Conservation (phyloP, 2,797 vertebrate genomes). For the Crax fasciolata region DNA sequence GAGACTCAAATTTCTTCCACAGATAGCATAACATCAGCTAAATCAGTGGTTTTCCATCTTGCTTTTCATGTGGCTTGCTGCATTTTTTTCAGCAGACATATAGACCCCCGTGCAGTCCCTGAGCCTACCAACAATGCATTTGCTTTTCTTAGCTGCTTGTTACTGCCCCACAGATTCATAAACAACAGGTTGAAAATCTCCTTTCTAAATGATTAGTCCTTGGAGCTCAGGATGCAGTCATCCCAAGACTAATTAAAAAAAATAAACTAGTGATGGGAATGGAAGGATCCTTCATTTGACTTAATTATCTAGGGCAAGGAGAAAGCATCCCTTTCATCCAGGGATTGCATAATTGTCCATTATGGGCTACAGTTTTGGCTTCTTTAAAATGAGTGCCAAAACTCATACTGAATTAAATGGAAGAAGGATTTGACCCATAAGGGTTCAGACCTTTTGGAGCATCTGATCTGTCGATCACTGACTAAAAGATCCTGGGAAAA, state of each 20-base stretch:
- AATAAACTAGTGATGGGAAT: slow-evolving; percentile 33
- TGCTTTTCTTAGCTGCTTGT: background rate
- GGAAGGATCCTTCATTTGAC: slow-evolving; percentile 51
- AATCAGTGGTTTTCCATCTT: background rate
- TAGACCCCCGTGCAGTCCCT: background rate
- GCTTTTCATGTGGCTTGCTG: background rate
- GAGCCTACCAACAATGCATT: background rate
- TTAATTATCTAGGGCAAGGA: slow-evolving; percentile 64
- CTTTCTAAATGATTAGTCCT: slow-evolving; percentile 6
- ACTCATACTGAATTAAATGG: background rate
- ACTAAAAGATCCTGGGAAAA: background rate
- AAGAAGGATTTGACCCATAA: slow-evolving; percentile 39
- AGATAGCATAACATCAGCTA: background rate
- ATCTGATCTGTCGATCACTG: background rate
- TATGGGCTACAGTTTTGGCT: slow-evolving; percentile 32
- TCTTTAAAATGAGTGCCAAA: slow-evolving; percentile 60
- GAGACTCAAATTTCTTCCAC: background rate
- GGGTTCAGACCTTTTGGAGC: slow-evolving; percentile 1
- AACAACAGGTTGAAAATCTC: background rate
- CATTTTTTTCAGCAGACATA: background rate
- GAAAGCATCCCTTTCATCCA: slow-evolving; percentile 64
- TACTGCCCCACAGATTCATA: background rate
- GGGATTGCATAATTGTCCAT: slow-evolving; percentile 33
- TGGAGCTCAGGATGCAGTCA: background rate
- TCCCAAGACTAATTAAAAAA: slow-evolving; percentile 41